Percentiles rank a stretch among this genome's conserved stretches.
Evolutionary conservation across 2,113 vertebrate species (phyloP).

Genomic region (Carassius carassius): DNA sequence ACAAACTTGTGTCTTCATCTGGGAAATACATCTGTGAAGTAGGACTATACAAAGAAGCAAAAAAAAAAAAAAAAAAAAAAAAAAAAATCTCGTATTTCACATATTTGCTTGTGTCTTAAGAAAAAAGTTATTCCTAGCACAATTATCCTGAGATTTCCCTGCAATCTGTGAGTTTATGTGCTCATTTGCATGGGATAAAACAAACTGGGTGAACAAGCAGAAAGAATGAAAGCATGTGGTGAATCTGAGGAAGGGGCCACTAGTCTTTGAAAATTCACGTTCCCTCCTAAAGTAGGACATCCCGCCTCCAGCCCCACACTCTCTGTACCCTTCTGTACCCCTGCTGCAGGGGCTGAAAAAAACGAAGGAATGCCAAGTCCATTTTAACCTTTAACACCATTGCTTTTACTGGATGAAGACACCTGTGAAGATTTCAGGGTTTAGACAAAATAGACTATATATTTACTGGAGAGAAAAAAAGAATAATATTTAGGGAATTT

Average conservation of each 20-base stretch:
- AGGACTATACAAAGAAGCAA: not conserved
- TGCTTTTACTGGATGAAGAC: conserved; percentile 72
- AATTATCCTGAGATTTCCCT: conserved; percentile 58
- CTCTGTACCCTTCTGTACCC: conserved; percentile 41
- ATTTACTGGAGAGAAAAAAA: not conserved
- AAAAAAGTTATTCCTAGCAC: not conserved
- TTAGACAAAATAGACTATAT: not conserved
- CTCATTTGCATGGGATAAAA: conserved; percentile 49
- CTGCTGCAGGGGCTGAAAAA: conserved; percentile 51
- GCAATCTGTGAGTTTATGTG: conserved; percentile 23
- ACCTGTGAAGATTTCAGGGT: conserved; percentile 61
- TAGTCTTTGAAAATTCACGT: conserved; percentile 51
- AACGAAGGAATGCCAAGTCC: conserved; percentile 71
- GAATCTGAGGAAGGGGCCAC: conserved; percentile 62
- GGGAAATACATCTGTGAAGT: not conserved
- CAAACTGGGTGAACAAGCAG: conserved; percentile 55
- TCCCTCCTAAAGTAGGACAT: conserved; percentile 65
- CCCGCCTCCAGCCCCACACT: conserved; percentile 36
- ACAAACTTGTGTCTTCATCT: not conserved
- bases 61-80: not conserved
- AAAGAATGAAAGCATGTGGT: conserved; percentile 63
- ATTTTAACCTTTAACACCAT: conserved; percentile 72
- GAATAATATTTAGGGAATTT: not conserved
- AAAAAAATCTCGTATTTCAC: not conserved
- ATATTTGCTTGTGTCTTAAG: not conserved